Evolutionary conservation across 2,888 invertebrate species (phyloP), one percentile per base, ranked within the genome.

Genomic region (Amphipoea oculea): DNA sequence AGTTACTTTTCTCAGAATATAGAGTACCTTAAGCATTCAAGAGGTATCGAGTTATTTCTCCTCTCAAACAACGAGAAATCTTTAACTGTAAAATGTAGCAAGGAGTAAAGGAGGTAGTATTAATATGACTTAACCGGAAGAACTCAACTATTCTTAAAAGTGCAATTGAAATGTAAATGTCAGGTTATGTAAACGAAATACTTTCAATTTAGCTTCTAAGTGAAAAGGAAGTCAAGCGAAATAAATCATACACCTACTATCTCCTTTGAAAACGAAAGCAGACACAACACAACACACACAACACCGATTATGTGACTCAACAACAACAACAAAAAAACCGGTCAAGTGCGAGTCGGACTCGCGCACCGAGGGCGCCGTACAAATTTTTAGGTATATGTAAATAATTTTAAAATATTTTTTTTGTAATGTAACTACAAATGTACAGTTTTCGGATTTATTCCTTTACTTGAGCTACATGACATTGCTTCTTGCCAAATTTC

Each of bases 181-280:
- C 66, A 71, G 68, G 70, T 84, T 70, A 84, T 60, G n/a, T 60
- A 79, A 81, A 40, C 45, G 40, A n/a, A 45, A 51, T 7, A 29
- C 69, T 68, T 83, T 80, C 36, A 70, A 79, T 60, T 54, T n/a
- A 14, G 20, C 20, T 48, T n/a, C 36, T 68, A 71, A 62, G 17
- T 48, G 62, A 75, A 85, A 75, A 74, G 62, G 67, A 74, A 75
- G 36, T 62, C 40, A 23, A 72, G 63, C 40, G 7, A 67, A 57
- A 73, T 73, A 45, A 73, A 83, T 83, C 83, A 73, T 14, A 76
- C 66, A 54, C 65, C 62, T 42, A 83, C n/a, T 12, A 74, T 29
- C 65, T 69, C 54, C 48, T 70, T 63, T 66, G 40, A 74, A 84
- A 84, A 78, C 17, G 79, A 86, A 84, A 84, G 86, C 67, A 54